These are phyloP conservation scores for Catostomus latipinnis DNA, from an alignment of 2,797 vertebrate species.

Conservation along the genomic window DNA sequence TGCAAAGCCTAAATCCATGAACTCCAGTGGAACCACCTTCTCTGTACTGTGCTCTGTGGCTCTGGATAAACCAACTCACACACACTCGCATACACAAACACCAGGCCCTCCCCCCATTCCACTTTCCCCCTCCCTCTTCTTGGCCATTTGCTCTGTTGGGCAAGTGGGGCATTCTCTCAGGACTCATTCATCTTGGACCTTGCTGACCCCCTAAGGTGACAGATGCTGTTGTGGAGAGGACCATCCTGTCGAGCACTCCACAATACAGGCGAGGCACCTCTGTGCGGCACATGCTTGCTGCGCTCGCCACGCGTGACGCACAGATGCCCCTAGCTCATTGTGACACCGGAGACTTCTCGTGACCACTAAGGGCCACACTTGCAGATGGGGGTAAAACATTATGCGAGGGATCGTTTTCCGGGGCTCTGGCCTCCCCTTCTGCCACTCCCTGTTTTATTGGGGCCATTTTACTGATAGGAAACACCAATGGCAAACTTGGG, in stretches of 20 bases:
- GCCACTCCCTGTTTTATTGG: constrained; percentile 69
- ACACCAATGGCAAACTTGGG: constrained; percentile 65
- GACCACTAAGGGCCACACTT: constrained; percentile 52
- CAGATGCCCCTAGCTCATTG: constrained; percentile 28
- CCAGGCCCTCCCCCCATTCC: constrained; percentile 71
- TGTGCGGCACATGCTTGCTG: constrained; percentile 41
- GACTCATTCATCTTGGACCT: constrained; percentile 95
- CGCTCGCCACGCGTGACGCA: not conserved
- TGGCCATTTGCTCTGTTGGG: constrained; percentile 92
- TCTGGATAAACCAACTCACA: constrained; percentile 56
- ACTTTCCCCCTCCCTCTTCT: constrained; percentile 86
- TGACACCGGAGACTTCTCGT: constrained; percentile 22
- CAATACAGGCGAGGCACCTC: constrained; percentile 23
- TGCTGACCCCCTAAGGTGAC: constrained; percentile 89
- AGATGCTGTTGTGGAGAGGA: constrained; percentile 87
- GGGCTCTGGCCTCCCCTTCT: constrained; percentile 39
- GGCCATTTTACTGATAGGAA: constrained; percentile 69
- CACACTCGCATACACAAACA: constrained; percentile 61
- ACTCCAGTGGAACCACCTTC: constrained; percentile 51
- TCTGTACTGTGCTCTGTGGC: constrained; percentile 66
- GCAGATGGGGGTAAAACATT: constrained; percentile 53
- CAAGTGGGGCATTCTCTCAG: constrained; percentile 83
- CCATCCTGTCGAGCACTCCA: constrained; percentile 39
- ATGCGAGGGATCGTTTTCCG: constrained; percentile 30
- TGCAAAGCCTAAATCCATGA: constrained; percentile 79